Conservation (phyloP, 2,113 vertebrate species). For the Tupaia tana region DNA sequence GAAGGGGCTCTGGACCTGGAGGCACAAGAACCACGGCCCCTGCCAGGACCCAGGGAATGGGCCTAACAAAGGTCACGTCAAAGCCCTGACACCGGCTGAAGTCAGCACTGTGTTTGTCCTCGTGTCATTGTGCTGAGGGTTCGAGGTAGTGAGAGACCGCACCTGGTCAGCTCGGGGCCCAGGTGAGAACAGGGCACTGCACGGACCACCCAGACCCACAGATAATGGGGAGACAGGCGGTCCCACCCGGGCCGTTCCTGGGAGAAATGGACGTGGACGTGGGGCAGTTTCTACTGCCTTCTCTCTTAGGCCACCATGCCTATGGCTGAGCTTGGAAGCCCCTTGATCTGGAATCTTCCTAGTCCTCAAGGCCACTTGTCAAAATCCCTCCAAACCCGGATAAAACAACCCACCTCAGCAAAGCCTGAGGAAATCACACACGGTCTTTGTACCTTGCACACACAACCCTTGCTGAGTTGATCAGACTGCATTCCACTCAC, state of each 20-base stretch:
- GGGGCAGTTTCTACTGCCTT: background rate
- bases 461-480: background rate
- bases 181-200: background rate
- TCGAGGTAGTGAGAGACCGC: too few species aligned
- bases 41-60: background rate
- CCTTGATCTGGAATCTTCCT: background rate
- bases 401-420: background rate
- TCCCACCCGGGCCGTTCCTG: background rate
- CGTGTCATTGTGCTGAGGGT: background rate
- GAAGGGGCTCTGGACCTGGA: background rate
- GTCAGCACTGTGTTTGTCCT: background rate
- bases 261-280: background rate
- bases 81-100: background rate
- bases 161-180: background rate
- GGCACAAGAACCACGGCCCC: background rate
- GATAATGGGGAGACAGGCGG: background rate
- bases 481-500: background rate
- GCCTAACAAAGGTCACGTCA: too few species aligned
- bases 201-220: background rate
- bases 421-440: background rate
- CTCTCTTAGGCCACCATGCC: background rate
- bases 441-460: background rate
- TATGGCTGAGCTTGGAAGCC: background rate
- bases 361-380: background rate
- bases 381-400: constrained; percentile 27